phyloP scores from a whole-genome alignment of 2,797 vertebrate genomes.

The Babyrousa celebensis region DNA sequence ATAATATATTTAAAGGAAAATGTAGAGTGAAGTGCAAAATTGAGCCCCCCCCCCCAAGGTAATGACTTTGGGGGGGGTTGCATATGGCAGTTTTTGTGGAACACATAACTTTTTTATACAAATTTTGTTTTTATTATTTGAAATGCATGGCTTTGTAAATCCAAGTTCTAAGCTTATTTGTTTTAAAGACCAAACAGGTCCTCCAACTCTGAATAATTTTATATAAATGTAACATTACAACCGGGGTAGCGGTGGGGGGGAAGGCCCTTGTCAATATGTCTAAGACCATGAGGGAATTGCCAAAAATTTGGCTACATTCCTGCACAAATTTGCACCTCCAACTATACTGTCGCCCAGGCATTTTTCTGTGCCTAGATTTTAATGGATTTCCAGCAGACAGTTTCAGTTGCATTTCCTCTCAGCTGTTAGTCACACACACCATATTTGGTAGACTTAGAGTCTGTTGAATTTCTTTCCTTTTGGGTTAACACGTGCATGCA shows the following conservation, averaged over 20 bases:
- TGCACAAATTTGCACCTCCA: conserved; percentile 43
- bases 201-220: not conserved
- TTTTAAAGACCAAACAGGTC: conserved; percentile 50
- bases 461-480: conserved; percentile 53
- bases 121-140: conserved; percentile 43
- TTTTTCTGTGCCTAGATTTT: conserved; percentile 26
- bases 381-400: conserved; percentile 56
- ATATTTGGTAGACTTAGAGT: conserved; percentile 62
- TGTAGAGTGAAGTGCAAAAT: not conserved
- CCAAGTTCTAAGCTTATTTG: not conserved
- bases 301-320: conserved; percentile 66
- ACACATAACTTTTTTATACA: not conserved
- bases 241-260: no score
- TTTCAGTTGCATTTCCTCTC: conserved; percentile 57
- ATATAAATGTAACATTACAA: conserved; percentile 8
- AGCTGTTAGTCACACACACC: conserved; percentile 72
- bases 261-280: conserved; percentile 51
- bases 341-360: not conserved
- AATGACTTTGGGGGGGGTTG: not conserved
- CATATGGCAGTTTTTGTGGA: not conserved
- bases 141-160: conserved; percentile 54
- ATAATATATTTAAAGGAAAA: conserved; percentile 19
- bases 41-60: not conserved
- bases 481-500: not conserved
- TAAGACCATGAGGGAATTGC: not conserved